Conservation (phyloP, 2,888 invertebrate species). For the Drosophila lacicola region DNA sequence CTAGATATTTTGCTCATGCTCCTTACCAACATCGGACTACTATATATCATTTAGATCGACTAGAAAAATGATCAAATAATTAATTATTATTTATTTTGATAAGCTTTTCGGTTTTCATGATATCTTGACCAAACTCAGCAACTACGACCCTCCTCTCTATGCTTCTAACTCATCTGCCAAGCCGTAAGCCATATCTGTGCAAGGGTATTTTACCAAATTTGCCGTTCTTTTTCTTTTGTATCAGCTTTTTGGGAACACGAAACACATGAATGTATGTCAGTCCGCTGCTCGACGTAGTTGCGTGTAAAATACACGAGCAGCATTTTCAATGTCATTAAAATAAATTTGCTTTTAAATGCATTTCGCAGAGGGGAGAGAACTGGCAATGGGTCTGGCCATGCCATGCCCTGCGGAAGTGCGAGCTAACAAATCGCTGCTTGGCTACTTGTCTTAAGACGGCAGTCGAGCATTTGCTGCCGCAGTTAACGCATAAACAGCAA, state of each 20-base stretch:
- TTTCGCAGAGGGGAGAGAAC: constrained; percentile 2
- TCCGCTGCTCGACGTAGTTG: constrained; percentile 14
- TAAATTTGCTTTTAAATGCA: constrained; percentile 61
- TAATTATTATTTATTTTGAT: no score
- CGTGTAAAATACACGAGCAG: constrained; percentile 39
- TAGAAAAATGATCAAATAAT: no score
- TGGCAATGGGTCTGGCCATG: constrained; percentile 7
- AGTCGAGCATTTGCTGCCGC: constrained; percentile 5
- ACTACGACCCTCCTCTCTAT: no score
- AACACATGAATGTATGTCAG: constrained; percentile 41
- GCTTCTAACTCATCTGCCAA: no score
- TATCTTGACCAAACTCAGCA: no score
- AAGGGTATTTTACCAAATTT: no score
- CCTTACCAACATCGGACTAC: no score
- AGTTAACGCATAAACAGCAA: constrained; percentile 5
- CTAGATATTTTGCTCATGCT: no score
- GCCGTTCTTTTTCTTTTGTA: no score
- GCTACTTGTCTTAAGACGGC: constrained; percentile 56
- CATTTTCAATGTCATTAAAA: constrained; percentile 72
- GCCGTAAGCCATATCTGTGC: no score
- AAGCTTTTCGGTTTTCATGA: no score
- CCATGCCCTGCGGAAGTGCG: constrained; percentile 45
- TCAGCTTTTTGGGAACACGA: constrained; percentile 8
- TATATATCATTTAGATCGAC: no score
- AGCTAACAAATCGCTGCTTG: constrained; percentile 37